Evolutionary conservation across 2,888 invertebrate genomes (phyloP).

Genomic region (Lycia hirtaria): DNA sequence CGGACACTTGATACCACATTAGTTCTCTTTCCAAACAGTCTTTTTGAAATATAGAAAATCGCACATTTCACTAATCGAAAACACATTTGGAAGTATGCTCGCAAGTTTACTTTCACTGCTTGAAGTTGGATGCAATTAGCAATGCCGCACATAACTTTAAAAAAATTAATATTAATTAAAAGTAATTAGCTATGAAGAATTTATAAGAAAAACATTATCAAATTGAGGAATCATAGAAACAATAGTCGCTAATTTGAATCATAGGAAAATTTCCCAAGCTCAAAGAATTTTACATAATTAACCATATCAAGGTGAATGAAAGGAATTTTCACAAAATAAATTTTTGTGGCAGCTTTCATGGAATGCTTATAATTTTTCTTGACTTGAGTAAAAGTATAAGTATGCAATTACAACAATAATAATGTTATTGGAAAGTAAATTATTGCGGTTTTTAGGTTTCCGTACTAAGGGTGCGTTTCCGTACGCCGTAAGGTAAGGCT

Average conservation of each 20-base stretch:
- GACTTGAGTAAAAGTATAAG: neutral
- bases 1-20: too few relatives aligned
- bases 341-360: neutral
- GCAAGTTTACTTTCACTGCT: too few relatives aligned
- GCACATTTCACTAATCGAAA: too few relatives aligned
- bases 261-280: slow-evolving; percentile 9
- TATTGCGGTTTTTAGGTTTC: neutral
- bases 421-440: neutral
- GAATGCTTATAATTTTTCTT: neutral
- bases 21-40: too few relatives aligned
- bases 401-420: neutral
- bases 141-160: too few relatives aligned
- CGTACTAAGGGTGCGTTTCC: too few relatives aligned
- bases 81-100: too few relatives aligned
- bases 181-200: neutral
- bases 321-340: slow-evolving; percentile 3
- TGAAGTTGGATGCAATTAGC: too few relatives aligned
- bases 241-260: slow-evolving; percentile 5
- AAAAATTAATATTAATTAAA: too few relatives aligned
- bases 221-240: neutral
- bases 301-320: slow-evolving; percentile 7
- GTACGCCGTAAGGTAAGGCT: too few relatives aligned
- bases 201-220: slow-evolving; percentile 8
- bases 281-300: slow-evolving; percentile 10
- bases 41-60: too few relatives aligned